These are phyloP conservation scores for Leuctra nigra DNA, from an alignment of 2,888 invertebrate species.

Conservation along the genomic window DNA sequence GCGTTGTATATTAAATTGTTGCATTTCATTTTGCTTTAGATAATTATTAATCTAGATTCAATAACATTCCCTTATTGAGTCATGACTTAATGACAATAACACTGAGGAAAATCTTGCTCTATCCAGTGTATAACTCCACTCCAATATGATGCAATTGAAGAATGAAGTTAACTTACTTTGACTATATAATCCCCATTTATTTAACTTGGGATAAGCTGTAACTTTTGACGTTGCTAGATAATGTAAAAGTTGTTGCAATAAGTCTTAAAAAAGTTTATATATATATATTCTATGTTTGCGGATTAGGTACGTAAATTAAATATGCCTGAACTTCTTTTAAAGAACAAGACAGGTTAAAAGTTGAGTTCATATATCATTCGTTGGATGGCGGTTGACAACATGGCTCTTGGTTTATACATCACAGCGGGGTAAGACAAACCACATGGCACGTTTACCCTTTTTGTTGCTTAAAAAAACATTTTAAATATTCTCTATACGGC, in stretches of 20 bases:
- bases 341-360: not conserved
- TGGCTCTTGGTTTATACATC: not conserved
- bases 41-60: no score
- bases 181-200: not conserved
- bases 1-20: no score
- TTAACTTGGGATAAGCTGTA: not conserved
- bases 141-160: no score
- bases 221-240: not conserved
- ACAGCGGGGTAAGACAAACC: not conserved
- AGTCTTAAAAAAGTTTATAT: slow-evolving; percentile 4
- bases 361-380: slow-evolving; percentile 4
- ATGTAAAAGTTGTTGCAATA: slow-evolving; percentile 5
- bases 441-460: no score
- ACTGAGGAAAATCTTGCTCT: no score
- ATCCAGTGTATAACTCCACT: no score
- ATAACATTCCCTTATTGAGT: no score
- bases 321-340: slow-evolving; percentile 1
- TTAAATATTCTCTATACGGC: no score
- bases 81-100: no score
- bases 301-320: slow-evolving; percentile 4
- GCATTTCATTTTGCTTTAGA: no score
- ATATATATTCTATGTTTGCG: slow-evolving; percentile 3
- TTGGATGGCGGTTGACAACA: not conserved
- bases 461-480: no score
- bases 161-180: no score